Percentiles rank a stretch among this genome's conserved stretches.
phyloP scores from a whole-genome alignment of 1,140 invertebrate species.

The Acromyrmex heyeri region DNA sequence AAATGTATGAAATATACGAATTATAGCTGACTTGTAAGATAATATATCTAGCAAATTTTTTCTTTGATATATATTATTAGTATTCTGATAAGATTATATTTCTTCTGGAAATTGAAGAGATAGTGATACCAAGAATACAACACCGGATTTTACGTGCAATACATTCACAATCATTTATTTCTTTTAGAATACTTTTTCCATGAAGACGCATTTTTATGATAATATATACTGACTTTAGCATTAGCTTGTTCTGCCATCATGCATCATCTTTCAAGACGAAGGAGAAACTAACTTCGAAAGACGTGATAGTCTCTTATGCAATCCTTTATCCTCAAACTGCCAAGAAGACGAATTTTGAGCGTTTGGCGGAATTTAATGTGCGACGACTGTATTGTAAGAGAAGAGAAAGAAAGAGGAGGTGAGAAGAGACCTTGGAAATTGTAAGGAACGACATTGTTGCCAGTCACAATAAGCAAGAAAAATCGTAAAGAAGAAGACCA shows the following conservation, averaged over 20 bases:
- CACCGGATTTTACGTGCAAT: not conserved
- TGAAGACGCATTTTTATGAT: not conserved
- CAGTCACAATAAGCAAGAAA: not conserved
- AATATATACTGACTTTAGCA: not conserved
- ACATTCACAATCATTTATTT: not conserved
- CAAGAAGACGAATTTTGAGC: not conserved
- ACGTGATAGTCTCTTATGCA: constrained; percentile 12
- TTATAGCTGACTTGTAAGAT: not conserved
- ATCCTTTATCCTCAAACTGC: not conserved
- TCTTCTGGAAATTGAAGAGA: not conserved
- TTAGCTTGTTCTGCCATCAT: not conserved
- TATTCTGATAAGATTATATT: not conserved
- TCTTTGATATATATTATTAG: not conserved
- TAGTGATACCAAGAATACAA: constrained; percentile 2
- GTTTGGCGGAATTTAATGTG: constrained; percentile 6
- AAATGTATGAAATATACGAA: not conserved
- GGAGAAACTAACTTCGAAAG: not conserved
- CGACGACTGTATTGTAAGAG: not conserved
- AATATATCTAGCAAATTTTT: constrained; percentile 6
- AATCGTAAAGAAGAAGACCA: not conserved
- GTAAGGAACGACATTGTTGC: constrained; percentile 17
- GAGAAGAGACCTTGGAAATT: not conserved
- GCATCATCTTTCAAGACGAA: constrained; percentile 8
- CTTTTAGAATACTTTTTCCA: not conserved
- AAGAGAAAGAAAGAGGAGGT: too few species aligned